A percentile compares a stretch with the other conserved stretches of the same genome.
These are phyloP conservation scores for Himalopsyche japonica DNA, from an alignment of 2,888 invertebrate genomes.

Conservation along the genomic window DNA sequence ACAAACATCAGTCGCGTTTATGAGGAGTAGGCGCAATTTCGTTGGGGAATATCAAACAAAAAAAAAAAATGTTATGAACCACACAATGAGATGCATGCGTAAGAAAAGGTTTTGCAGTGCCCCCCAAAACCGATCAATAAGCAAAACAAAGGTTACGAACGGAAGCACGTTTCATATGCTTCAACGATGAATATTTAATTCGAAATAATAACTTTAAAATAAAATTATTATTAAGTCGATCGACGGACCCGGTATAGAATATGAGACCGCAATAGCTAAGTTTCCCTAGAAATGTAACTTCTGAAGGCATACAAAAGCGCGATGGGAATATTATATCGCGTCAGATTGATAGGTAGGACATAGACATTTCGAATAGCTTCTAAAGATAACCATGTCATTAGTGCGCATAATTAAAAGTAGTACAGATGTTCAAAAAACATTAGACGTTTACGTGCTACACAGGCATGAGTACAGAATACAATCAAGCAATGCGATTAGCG, in stretches of 20 bases:
- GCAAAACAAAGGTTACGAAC: neutral
- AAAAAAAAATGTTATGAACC: neutral
- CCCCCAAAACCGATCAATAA: neutral
- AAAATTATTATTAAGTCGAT: neutral
- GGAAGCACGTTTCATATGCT: neutral
- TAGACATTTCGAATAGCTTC: too few relatives aligned
- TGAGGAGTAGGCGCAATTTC: neutral
- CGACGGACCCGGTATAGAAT: neutral
- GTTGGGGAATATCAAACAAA: neutral
- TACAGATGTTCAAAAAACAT: too few relatives aligned
- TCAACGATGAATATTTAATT: neutral
- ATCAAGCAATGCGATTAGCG: too few relatives aligned
- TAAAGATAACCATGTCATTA: too few relatives aligned
- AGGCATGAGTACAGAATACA: too few relatives aligned
- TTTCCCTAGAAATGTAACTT: neutral
- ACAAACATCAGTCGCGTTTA: neutral
- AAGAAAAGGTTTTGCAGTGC: neutral
- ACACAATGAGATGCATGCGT: neutral
- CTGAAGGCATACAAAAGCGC: too few relatives aligned
- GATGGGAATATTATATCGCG: too few relatives aligned
- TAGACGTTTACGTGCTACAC: too few relatives aligned
- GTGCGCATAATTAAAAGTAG: too few relatives aligned
- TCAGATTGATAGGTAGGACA: too few relatives aligned
- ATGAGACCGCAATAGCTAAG: neutral
- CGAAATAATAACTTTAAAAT: neutral